Percentiles rank a stretch among this genome's conserved stretches.
phyloP scores from a whole-genome alignment of 2,888 invertebrate species.

The Cylindroiulus punctatus region DNA sequence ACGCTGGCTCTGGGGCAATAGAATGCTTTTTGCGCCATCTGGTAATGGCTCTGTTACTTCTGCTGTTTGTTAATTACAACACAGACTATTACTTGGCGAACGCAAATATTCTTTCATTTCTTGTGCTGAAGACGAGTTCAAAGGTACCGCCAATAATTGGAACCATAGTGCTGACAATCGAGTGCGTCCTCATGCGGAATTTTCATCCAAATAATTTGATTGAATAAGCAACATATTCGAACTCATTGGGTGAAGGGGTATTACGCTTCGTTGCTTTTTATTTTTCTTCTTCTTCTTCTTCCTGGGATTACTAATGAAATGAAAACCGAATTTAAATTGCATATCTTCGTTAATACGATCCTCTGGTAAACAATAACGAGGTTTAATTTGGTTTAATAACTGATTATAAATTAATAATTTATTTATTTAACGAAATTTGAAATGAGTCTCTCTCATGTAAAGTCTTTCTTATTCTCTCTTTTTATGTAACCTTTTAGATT shows the following conservation, averaged over 20 bases:
- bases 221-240: neutral
- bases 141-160: constrained; percentile 17
- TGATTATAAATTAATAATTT: too few relatives aligned
- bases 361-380: too few relatives aligned
- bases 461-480: too few relatives aligned
- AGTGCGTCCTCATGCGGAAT: neutral
- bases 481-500: too few relatives aligned
- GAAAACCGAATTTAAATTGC: neutral
- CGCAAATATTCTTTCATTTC: neutral
- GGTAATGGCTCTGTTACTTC: neutral
- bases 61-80: constrained; percentile 17
- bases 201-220: neutral
- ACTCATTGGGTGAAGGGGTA: neutral
- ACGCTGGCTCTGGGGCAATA: neutral
- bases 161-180: neutral
- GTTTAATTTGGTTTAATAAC: too few relatives aligned
- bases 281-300: neutral
- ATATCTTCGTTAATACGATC: neutral
- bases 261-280: neutral
- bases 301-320: neutral
- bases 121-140: neutral
- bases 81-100: neutral
- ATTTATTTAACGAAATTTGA: too few relatives aligned
- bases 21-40: constrained; percentile 24
- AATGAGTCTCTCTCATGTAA: too few relatives aligned